phyloP scores from a whole-genome alignment of 2,797 vertebrate species.

The Balearica regulorum region DNA sequence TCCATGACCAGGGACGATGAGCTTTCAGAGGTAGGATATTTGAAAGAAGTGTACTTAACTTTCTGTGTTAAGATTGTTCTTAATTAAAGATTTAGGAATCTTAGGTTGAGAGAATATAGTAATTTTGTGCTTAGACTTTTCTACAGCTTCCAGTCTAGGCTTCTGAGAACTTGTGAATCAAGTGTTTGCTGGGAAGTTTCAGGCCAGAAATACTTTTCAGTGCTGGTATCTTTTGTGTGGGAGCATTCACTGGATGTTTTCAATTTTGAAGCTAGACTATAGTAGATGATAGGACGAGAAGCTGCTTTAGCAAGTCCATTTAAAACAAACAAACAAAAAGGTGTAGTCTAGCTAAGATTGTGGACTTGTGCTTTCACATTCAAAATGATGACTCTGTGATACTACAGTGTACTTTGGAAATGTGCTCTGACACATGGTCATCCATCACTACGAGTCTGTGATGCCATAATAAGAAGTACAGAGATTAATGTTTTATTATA shows the following conservation, averaged over 20 bases:
- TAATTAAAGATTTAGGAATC: neutral
- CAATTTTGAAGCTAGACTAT: too few relatives aligned
- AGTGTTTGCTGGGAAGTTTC: neutral
- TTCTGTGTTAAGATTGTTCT: neutral
- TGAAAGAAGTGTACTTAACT: neutral
- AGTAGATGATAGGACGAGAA: neutral
- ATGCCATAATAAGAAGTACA: constrained; percentile 5
- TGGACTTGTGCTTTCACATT: neutral
- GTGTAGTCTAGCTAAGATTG: neutral
- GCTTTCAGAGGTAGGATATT: neutral
- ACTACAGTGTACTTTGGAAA: neutral
- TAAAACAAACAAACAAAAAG: neutral
- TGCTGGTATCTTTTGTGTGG: too few relatives aligned
- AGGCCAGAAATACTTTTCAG: too few relatives aligned
- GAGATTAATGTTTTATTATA: constrained; percentile 56
- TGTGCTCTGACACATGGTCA: neutral
- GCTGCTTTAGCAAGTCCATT: neutral
- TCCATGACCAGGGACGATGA: neutral
- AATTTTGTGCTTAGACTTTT: neutral
- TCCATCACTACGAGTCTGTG: neutral
- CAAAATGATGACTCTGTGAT: neutral
- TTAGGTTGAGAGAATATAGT: neutral
- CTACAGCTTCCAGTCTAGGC: neutral
- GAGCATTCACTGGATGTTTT: too few relatives aligned
- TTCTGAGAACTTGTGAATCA: neutral